Base-by-base conservation (phyloP, 2,888 invertebrate species). In the Macaria liturata region DNA sequence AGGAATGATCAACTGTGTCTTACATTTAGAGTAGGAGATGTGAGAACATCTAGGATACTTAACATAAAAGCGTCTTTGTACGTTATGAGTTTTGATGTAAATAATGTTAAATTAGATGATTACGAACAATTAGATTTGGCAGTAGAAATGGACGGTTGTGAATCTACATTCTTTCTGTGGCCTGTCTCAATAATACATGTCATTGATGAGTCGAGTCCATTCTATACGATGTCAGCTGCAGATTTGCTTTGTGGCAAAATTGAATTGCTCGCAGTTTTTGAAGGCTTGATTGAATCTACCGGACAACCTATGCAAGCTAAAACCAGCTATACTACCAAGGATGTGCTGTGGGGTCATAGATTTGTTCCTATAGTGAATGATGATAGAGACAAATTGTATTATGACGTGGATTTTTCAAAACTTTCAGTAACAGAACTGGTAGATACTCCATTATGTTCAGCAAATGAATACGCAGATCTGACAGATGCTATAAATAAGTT, bases 141-240 rank as follows among this genome's bases (percentile, higher is more conserved):
- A 56, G 93, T 95, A 0, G 93, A 94, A 67, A 94, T 95, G n/a
- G 97, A 98, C 75, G 97, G 96, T 32, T 97, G 97, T 71, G 95
- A 96, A 65, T 96, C 97, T 6, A 92, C 98, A 4, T 98, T 99
- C 88, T 97, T 99, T 78, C 96, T 99, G 61, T 99, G 99, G 99
- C 99, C 99, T 0, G 95, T 98, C 80, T 96, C 97, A 5, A 95
- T 98, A 34, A 96, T 97, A 20, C 99, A 99, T 81, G 94, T 94
- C 61, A 99, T 99, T 70, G 96, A 98, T 80, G 94, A 93, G 57
- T 86, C 89, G 0, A 98, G 98, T 70, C 99, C 99, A 0, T 94
- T 99, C 34, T 99, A 96, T 87, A 94, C 95, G 68, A 94, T 98
- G 85, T 96, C 97, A 1, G 98, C 98, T 0, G 95, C 97, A 46